Percentiles rank a stretch among this genome's conserved stretches.
phyloP scores from a whole-genome alignment of 2,797 vertebrate species.

The Fundulus diaphanus region DNA sequence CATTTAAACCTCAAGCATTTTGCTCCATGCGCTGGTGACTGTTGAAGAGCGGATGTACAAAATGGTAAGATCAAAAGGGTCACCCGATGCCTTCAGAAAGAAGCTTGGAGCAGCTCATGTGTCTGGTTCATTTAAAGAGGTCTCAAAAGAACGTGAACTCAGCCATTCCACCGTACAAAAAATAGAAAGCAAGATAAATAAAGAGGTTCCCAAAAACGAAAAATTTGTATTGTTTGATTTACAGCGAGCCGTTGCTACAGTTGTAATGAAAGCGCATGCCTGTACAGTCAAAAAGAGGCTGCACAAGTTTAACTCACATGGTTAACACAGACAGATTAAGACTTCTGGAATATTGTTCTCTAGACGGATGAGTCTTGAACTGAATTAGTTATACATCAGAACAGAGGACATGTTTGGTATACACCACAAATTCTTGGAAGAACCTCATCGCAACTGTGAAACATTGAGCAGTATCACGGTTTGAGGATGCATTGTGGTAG shows the following conservation, averaged over 20 bases:
- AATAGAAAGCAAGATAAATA: not conserved
- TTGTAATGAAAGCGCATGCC: not conserved
- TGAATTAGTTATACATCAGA: not conserved
- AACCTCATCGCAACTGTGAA: not conserved
- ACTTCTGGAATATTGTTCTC: too few species aligned
- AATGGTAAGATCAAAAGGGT: not conserved
- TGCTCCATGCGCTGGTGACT: not conserved
- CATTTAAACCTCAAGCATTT: not conserved
- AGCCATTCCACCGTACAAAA: not conserved
- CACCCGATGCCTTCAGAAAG: not conserved
- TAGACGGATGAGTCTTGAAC: too few species aligned
- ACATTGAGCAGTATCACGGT: too few species aligned
- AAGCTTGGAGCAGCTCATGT: not conserved
- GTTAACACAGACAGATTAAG: too few species aligned
- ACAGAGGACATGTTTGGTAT: not conserved
- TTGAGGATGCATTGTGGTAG: too few species aligned
- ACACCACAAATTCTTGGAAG: not conserved
- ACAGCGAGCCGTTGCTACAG: not conserved
- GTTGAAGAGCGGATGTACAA: not conserved
- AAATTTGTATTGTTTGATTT: too few species aligned
- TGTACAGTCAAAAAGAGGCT: too few species aligned
- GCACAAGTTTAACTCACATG: too few species aligned
- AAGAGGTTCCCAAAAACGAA: not conserved
- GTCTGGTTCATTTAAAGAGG: not conserved
- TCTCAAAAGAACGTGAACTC: not conserved